Percentiles rank a stretch among this genome's conserved stretches.
Evolutionary conservation across 2,797 vertebrate genomes (phyloP).

Genomic region (Gastrophryne carolinensis): DNA sequence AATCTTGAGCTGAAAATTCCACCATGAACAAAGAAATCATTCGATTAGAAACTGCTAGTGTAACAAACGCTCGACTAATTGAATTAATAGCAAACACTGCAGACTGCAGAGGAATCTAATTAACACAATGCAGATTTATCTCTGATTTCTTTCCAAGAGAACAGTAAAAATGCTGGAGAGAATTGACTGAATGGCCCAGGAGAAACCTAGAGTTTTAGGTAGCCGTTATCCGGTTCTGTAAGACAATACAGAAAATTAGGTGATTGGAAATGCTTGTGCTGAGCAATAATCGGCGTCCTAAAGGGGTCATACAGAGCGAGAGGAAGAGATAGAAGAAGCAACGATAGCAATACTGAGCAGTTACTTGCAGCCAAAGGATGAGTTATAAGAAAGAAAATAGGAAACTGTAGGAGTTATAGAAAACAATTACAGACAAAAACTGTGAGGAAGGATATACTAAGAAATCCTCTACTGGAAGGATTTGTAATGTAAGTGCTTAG

Average conservation of each 20-base stretch:
- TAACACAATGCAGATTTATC: conserved; percentile 52
- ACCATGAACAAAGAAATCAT: conserved; percentile 49
- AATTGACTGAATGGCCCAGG: conserved; percentile 16
- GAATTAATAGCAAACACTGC: conserved; percentile 52
- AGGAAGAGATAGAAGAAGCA: conserved; percentile 3
- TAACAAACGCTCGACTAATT: conserved; percentile 51
- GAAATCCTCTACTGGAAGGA: not conserved
- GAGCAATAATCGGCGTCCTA: conserved; percentile 20
- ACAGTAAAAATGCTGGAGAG: conserved; percentile 25
- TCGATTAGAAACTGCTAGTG: conserved; percentile 49
- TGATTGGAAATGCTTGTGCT: conserved; percentile 31
- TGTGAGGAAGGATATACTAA: conserved; percentile 34
- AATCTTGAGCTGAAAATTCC: conserved; percentile 19
- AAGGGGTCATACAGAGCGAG: conserved; percentile 13
- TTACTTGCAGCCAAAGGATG: not conserved
- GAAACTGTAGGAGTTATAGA: conserved; percentile 15
- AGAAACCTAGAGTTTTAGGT: not conserved
- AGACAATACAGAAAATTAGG: conserved; percentile 20
- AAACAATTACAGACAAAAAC: conserved; percentile 12
- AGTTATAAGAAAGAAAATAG: conserved; percentile 12
- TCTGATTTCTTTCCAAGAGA: conserved; percentile 39
- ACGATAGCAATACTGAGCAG: not conserved
- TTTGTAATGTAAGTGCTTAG: not conserved
- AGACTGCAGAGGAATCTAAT: conserved; percentile 52
- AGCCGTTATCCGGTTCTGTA: conserved; percentile 1